These are phyloP conservation scores for Drosophila borborema DNA, from an alignment of 2,888 invertebrate species.

Conservation along the genomic window DNA sequence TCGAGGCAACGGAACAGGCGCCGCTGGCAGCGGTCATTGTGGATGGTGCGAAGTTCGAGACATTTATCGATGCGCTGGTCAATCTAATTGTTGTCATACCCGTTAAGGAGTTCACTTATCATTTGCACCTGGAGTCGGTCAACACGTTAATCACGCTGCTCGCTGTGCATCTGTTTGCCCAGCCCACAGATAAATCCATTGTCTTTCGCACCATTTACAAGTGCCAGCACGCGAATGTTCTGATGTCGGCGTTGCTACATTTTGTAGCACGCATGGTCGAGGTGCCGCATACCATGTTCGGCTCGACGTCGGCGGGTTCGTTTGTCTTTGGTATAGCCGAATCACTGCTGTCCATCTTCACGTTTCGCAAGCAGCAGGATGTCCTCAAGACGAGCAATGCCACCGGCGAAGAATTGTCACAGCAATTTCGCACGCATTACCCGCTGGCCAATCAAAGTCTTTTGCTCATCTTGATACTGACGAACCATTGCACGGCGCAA, in stretches of 20 bases:
- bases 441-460: conserved; percentile 96
- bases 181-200: conserved; percentile 89
- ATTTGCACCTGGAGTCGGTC: conserved; percentile 94
- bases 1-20: conserved; percentile 73
- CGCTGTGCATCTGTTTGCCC: conserved; percentile 94
- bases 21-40: conserved; percentile 67
- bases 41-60: conserved; percentile 84
- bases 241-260: conserved; percentile 92
- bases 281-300: conserved; percentile 90
- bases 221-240: conserved; percentile 85
- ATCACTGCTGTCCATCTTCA: conserved; percentile 91
- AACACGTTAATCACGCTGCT: conserved; percentile 94
- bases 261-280: conserved; percentile 89
- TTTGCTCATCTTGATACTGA: conserved; percentile 93
- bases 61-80: conserved; percentile 84
- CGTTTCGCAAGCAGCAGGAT: conserved; percentile 87
- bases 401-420: conserved; percentile 85
- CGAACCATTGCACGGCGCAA: conserved; percentile 94
- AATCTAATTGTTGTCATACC: conserved; percentile 85
- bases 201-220: conserved; percentile 86
- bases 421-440: conserved; percentile 87
- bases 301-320: conserved; percentile 89
- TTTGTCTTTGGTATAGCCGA: conserved; percentile 91
- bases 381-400: conserved; percentile 82
- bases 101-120: conserved; percentile 91